Evolutionary conservation across 2,113 vertebrate species (phyloP).

Genomic region (Dendrocopos noguchii): DNA sequence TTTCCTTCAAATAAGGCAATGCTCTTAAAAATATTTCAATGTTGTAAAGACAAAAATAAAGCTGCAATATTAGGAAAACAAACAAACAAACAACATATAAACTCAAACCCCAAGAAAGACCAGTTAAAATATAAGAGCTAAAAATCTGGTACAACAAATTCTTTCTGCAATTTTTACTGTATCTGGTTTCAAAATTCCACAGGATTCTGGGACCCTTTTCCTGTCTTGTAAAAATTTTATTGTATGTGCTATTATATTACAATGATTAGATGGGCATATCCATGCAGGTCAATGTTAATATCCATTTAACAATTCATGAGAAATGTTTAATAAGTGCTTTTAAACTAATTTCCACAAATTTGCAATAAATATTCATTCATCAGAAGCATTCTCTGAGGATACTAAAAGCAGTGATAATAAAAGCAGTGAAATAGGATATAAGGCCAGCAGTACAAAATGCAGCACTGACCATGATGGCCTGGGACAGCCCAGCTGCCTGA

Average conservation of each 20-base stretch:
- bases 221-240: not conserved
- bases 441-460: no score
- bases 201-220: not conserved
- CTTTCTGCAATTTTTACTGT: not conserved
- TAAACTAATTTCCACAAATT: not conserved
- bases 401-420: no score
- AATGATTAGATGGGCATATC: not conserved
- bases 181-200: not conserved
- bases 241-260: not conserved
- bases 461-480: no score
- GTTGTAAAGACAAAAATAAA: not conserved
- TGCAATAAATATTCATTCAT: accelerated
- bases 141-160: not conserved
- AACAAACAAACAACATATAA: not conserved
- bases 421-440: no score
- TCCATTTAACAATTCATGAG: not conserved
- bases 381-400: not conserved
- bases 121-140: not conserved
- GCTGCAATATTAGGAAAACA: not conserved
- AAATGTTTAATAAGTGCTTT: not conserved
- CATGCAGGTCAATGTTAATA: not conserved
- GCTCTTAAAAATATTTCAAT: not conserved
- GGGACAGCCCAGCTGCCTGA: no score
- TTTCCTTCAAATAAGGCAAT: not conserved
- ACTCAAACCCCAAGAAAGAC: not conserved